phyloP scores from a whole-genome alignment of 2,888 invertebrate genomes.

The Erebia ligea region DNA sequence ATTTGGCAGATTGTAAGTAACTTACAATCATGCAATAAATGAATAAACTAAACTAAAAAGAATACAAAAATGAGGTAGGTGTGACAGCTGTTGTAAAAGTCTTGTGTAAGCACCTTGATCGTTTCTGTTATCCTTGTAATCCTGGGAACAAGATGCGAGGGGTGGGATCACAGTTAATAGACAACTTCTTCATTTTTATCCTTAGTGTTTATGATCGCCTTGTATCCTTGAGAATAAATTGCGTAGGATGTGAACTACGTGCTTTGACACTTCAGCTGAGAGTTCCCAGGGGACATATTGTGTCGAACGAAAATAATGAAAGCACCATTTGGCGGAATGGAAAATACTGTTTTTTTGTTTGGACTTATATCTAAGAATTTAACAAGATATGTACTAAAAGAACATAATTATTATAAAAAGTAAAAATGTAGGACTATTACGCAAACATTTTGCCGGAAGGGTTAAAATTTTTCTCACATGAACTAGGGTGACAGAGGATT shows the following conservation, averaged over 20 bases:
- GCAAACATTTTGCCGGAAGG: not conserved
- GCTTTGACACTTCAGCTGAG: not conserved
- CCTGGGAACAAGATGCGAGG: not conserved
- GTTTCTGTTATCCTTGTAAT: conserved; percentile 1
- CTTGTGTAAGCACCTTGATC: not conserved
- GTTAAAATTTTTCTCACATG: conserved; percentile 6
- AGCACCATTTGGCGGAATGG: not conserved
- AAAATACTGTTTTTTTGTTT: not conserved
- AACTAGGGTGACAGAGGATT: not conserved
- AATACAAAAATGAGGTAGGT: too few relatives aligned
- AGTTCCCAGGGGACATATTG: not conserved
- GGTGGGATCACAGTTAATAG: not conserved
- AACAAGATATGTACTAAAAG: not conserved
- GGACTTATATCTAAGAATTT: not conserved
- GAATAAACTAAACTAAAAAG: too few relatives aligned
- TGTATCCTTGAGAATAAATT: conserved; percentile 9
- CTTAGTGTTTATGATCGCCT: conserved; percentile 1
- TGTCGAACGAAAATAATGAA: not conserved
- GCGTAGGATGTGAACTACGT: conserved; percentile 1
- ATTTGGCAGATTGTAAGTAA: too few relatives aligned
- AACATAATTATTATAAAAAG: not conserved
- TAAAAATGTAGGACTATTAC: not conserved
- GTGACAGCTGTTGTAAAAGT: not conserved
- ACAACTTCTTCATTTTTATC: not conserved
- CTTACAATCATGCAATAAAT: too few relatives aligned